Percentiles rank a stretch among this genome's conserved stretches.
Conservation (phyloP, 1,140 invertebrate species). For the Pygmarrhopalites habei region DNA sequence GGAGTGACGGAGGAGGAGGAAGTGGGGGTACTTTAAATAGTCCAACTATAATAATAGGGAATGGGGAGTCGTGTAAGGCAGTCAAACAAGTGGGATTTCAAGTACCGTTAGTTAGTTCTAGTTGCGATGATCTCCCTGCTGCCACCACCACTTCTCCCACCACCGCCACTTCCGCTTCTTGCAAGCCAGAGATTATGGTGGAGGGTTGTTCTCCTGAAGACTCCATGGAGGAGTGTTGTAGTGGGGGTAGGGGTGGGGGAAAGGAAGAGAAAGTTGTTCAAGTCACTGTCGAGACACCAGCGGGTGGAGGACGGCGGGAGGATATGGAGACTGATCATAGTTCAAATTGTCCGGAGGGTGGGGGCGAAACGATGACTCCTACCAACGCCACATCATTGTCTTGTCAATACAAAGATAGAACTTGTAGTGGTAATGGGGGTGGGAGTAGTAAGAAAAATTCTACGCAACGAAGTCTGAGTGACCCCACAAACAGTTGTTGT, state of each 20-base stretch:
- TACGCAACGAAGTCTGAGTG: too few species aligned
- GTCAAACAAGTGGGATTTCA: slow-evolving; percentile 36
- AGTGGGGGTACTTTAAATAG: too few species aligned
- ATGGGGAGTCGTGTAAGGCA: not conserved
- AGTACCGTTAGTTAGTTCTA: slow-evolving; percentile 30
- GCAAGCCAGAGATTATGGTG: slow-evolving; percentile 37
- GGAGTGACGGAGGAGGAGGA: too few species aligned
- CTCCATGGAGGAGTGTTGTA: slow-evolving; percentile 1
- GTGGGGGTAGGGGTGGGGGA: not conserved
- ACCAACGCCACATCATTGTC: too few species aligned
- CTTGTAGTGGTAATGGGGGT: too few species aligned
- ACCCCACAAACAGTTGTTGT: too few species aligned
- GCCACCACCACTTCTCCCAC: not conserved
- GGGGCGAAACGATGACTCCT: too few species aligned
- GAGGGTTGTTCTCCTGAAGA: slow-evolving; percentile 36
- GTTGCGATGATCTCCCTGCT: not conserved
- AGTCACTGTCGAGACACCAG: not conserved
- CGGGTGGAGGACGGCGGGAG: not conserved
- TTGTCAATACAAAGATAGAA: too few species aligned
- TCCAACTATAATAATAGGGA: too few species aligned
- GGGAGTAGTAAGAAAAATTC: too few species aligned
- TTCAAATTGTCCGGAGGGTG: not conserved
- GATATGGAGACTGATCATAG: slow-evolving; percentile 5
- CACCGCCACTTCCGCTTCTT: too few species aligned
- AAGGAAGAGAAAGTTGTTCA: slow-evolving; percentile 10